Conservation (phyloP, 2,113 vertebrate species). For the Eptesicus fuscus region DNA sequence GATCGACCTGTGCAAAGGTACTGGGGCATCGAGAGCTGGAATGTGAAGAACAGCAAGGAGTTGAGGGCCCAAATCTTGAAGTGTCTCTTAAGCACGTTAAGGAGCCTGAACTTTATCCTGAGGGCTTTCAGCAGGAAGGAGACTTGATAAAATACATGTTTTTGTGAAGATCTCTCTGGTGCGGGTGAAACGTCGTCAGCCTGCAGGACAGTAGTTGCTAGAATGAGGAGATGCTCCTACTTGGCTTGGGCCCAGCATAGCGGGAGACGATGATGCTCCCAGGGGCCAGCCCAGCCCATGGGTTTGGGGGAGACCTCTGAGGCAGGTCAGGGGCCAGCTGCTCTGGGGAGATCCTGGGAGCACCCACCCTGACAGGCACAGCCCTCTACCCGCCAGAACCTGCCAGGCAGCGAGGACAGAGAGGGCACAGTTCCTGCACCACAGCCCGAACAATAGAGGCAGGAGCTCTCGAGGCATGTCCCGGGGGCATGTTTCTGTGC, state of each 20-base stretch:
- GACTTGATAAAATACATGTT: background rate
- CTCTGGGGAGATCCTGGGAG: background rate
- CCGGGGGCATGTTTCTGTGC: slow-evolving; percentile 26
- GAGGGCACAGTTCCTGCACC: background rate
- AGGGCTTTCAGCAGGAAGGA: background rate
- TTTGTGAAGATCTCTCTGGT: background rate
- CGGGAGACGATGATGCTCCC: background rate
- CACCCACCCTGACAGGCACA: accelerated
- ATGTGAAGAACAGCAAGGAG: background rate
- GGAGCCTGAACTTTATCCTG: background rate
- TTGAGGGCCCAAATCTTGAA: background rate
- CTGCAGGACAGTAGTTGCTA: background rate
- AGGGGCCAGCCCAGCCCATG: background rate
- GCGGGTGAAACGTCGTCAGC: background rate
- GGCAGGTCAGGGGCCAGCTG: background rate
- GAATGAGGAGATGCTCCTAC: accelerated
- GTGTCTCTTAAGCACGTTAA: background rate
- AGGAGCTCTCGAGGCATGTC: slow-evolving; percentile 7
- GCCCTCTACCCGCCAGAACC: background rate
- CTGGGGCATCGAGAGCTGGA: background rate
- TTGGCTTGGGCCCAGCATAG: accelerated
- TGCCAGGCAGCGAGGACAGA: background rate
- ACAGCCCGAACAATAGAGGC: accelerated
- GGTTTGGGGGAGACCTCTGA: background rate
- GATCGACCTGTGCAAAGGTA: background rate